Base-by-base conservation (phyloP, 2,797 vertebrate genomes). In the Sciurus vulgaris region DNA sequence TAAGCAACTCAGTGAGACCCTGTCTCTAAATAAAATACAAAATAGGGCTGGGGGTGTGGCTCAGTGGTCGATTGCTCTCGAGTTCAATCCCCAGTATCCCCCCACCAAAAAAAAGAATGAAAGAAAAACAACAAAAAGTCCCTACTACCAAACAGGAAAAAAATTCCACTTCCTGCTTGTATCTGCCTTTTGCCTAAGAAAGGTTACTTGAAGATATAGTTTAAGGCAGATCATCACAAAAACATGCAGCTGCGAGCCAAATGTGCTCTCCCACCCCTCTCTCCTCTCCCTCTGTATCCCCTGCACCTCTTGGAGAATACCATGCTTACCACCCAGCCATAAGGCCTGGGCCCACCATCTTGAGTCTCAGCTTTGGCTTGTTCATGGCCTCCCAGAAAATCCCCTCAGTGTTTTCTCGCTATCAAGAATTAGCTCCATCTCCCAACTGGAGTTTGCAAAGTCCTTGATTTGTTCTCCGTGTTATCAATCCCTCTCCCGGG, bases 401-500 rank as follows among this genome's bases (percentile, higher is more conserved):
- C 10, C 72, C 73, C 26, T 35, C 49, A 13, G 44, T 86, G n/a
- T 96, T 95, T 90, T 86, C 93, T 51, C 91, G 22, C 47, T 44
- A 26, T 38, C 63, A n/a, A 51, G 26, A 30, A 51, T 67, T 33
- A 54, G 22, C 72, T 70, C 44, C 65, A 41, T 7, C 28, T 6
- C 18, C 51, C 49, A 1, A 35, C 1, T 26, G 26, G 18, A 51
- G 41, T 35, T 65, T 38, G 56, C 65, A n/a, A 41, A 88, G 30
- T 44, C 94, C 74, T 91, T 88, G 93, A 94, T 28, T 59, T 78
- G 35, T 59, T 47, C 17, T 74, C 67, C 65, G 30, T 20, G 41
- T 76, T 41, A 86, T 79, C 63, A 72, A 24, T 67, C 41, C 49
- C 74, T 22, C 20, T 72, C 91, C 91, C 86, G 88, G 93, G 95